phyloP scores from a whole-genome alignment of 2,797 vertebrate species.

The Microcaecilia unicolor region DNA sequence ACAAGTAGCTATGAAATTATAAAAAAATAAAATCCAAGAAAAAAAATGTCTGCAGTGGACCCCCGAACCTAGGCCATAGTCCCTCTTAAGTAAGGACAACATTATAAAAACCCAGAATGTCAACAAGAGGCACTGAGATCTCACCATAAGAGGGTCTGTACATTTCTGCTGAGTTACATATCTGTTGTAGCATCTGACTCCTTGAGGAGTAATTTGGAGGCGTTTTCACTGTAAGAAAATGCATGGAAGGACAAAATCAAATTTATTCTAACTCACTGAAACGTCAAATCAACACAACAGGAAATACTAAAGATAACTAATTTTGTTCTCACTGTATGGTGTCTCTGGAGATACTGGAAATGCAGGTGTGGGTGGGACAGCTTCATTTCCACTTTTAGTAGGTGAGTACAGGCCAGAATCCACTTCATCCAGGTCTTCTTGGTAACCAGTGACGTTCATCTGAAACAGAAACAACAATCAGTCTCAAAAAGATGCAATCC shows the following conservation, averaged over 20 bases:
- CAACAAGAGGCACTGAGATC: no score
- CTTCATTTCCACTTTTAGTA: conserved; percentile 46
- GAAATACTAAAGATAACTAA: not conserved
- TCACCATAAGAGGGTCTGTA: conserved; percentile 61
- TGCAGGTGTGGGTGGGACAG: conserved; percentile 57
- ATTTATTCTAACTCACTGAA: not conserved
- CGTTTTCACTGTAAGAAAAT: conserved; percentile 57
- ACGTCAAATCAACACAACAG: accelerated
- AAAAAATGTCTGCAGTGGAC: no score
- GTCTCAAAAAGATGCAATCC: no score
- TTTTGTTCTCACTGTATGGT: conserved; percentile 37
- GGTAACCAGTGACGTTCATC: conserved; percentile 43
- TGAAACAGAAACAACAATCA: conserved; percentile 27
- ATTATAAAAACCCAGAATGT: no score
- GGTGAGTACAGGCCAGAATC: conserved; percentile 39
- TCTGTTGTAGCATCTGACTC: conserved; percentile 23
- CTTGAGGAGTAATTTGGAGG: conserved; percentile 40
- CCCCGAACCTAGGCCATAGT: no score
- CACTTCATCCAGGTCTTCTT: conserved; percentile 38
- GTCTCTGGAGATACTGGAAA: conserved; percentile 76
- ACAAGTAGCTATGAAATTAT: no score
- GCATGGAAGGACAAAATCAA: not conserved
- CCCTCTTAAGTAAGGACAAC: no score
- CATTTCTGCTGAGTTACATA: conserved; percentile 26
- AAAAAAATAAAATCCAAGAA: no score